Evolutionary conservation across 1,140 invertebrate genomes (phyloP), one percentile per base, ranked within the genome.

Genomic region (Himalopsyche phryganea): DNA sequence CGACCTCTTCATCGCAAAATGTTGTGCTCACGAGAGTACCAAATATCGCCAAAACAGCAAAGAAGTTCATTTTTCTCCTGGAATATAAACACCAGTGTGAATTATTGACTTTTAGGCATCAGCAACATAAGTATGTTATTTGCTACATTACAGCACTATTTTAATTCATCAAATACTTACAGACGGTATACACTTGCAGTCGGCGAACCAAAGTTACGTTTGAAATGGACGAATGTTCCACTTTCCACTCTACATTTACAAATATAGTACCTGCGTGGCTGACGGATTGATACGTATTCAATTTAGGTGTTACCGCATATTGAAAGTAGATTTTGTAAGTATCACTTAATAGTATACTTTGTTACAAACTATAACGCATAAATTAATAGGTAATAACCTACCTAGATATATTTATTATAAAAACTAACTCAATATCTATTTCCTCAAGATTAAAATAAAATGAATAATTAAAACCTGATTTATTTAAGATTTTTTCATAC

Each of bases 1-100:
- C 70, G 23, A 80, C 81, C 61, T 85, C 84, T 65, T 90, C 88
- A 50, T 89, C 86, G 33, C 81, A 77, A 35, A 72, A 68, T 45
- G 70, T 69, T 38, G 72, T 71, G 11, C 70, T 69, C 7, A 72
- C 68, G 20, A 80, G 58, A 17, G 80, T 64, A 35, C 75, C 67
- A 15, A 77, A 56, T 18, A 76, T 32, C 7, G 71, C 68, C 47
- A 76, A 47, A 42, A 73, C 54, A 71, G 72, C 75, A 6, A 69
- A 65, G 48, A 70, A 66, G 71, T 76, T 77, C 70, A 61, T 74
- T 63, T 66, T 71, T 28, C 4, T 28, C 3, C 73, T 71, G 62
- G 71, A 75, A 66, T 40, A 41, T 35, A 20, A 36, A 46, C 17
- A 60, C 3, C 23, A 28, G 4, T 5, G 9, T 28, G 3, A 28